phyloP scores from a whole-genome alignment of 2,113 vertebrate species.

The western clawed frog (Xenopus tropicalis) region UCB_Xtro_10.0 CM004450.2:55656001-55656500 shows the following conservation, averaged over 20 bases:
- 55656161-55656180: conserved; percentile 1
- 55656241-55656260: conserved; percentile 20
- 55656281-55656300: conserved; percentile 25
- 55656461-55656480: background rate
- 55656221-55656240: conserved; percentile 20
- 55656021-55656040: no score
- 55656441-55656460: no score
- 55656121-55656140: conserved; percentile 6
- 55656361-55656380: conserved; percentile 30
- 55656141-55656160: background rate
- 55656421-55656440: background rate
- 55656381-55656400: conserved; percentile 20
- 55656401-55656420: conserved; percentile 7
- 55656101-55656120: conserved; percentile 9
- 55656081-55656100: no score
- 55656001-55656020: no score
- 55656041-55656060: no score
- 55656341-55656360: conserved; percentile 30
- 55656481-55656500: background rate
- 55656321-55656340: conserved; percentile 35
- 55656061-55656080: no score
- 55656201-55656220: conserved; percentile 23
- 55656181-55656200: no score
- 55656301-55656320: conserved; percentile 34
- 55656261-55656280: conserved; percentile 39